These are phyloP conservation scores for Ginglymostoma cirratum DNA, from an alignment of 2,113 vertebrate species.

Conservation along the genomic window DNA sequence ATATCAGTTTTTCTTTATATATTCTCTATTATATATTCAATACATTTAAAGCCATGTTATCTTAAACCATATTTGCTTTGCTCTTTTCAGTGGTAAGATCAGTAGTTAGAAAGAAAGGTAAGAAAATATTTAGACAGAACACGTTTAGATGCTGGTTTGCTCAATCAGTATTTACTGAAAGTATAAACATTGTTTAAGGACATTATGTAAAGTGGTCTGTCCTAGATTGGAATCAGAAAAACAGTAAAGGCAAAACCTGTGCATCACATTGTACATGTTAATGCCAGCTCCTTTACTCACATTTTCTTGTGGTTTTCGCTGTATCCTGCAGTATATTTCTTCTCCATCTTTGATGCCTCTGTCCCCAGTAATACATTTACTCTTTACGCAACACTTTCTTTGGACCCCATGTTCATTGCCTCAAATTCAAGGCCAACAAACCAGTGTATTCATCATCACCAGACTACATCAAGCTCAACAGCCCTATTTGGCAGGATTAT, in stretches of 20 bases:
- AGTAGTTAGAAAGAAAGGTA: background rate
- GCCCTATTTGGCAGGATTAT: too few relatives aligned
- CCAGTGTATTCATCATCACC: background rate
- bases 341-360: background rate
- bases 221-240: background rate
- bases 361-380: background rate
- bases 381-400: background rate
- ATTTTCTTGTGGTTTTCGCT: background rate
- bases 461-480: too few relatives aligned
- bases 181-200: background rate
- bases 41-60: background rate
- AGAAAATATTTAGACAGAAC: background rate
- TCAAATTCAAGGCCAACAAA: background rate
- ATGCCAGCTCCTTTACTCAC: background rate
- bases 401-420: background rate
- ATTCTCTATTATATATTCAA: background rate
- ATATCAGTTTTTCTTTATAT: background rate
- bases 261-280: background rate
- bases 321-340: background rate
- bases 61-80: background rate
- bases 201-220: background rate
- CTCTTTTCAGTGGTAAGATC: background rate
- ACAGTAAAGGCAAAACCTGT: background rate
- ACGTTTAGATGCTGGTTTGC: background rate
- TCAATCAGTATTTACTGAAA: background rate